Conservation (phyloP, 1,140 invertebrate genomes). For the Battus philenor region DNA sequence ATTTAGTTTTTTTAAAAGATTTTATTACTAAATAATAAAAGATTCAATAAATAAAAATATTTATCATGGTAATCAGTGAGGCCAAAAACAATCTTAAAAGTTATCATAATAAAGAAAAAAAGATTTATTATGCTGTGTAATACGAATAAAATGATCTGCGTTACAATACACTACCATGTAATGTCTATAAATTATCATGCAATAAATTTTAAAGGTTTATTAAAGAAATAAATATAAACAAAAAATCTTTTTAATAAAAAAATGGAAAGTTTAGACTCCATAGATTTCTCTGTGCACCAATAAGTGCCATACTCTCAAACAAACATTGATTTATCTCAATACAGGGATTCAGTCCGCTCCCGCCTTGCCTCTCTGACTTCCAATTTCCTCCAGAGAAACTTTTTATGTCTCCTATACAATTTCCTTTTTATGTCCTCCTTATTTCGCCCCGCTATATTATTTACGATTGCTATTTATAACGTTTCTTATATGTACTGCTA, state of each 20-base stretch:
- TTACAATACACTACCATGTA: too few relatives aligned
- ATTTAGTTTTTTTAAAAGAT: too few relatives aligned
- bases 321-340: slow-evolving; percentile 74
- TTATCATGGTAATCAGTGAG: too few relatives aligned
- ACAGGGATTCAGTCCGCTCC: slow-evolving; percentile 50
- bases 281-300: slow-evolving; percentile 12
- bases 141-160: too few relatives aligned
- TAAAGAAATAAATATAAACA: too few relatives aligned
- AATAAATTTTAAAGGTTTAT: background rate
- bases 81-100: too few relatives aligned
- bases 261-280: slow-evolving; percentile 24
- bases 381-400: slow-evolving; percentile 60
- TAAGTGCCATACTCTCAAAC: slow-evolving; percentile 55
- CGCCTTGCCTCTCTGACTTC: slow-evolving; percentile 55
- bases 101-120: too few relatives aligned
- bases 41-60: too few relatives aligned
- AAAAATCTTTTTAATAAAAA: background rate
- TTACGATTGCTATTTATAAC: slow-evolving; percentile 7
- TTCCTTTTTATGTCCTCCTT: slow-evolving; percentile 54
- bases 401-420: slow-evolving; percentile 70
- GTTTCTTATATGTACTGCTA: background rate
- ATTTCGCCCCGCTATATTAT: slow-evolving; percentile 14
- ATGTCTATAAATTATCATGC: too few relatives aligned
- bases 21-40: too few relatives aligned
- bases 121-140: too few relatives aligned